Evolutionary conservation across 2,113 vertebrate species (phyloP).

Genomic region (Xenopus tropicalis): DNA sequence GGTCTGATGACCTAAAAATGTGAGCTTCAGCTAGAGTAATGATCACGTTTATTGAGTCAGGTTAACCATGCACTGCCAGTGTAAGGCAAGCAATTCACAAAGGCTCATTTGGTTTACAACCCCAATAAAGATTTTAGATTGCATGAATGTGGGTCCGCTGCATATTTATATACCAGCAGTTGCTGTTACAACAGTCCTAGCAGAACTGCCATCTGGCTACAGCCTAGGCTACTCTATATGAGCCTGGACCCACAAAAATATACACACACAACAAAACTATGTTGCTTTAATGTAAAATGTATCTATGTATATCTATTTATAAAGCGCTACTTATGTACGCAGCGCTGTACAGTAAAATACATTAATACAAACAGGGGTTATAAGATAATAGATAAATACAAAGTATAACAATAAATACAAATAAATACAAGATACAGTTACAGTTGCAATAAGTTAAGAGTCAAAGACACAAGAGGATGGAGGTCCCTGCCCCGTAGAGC

Average conservation of each 20-base stretch:
- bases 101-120: conserved; percentile 30
- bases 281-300: not conserved
- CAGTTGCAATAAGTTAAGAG: too few relatives aligned
- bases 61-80: not conserved
- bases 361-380: too few relatives aligned
- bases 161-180: conserved; percentile 66
- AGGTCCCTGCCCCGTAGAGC: too few relatives aligned
- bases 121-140: conserved; percentile 10
- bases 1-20: not conserved
- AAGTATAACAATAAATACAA: too few relatives aligned
- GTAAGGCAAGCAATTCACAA: not conserved
- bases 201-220: conserved; percentile 72
- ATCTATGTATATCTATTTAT: conserved; percentile 10
- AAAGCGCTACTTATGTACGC: too few relatives aligned
- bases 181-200: conserved; percentile 72
- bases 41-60: not conserved
- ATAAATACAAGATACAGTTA: too few relatives aligned
- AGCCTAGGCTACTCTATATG: conserved; percentile 41
- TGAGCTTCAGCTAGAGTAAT: not conserved
- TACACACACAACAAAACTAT: not conserved
- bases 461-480: too few relatives aligned
- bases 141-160: not conserved
- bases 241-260: too few relatives aligned
- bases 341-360: too few relatives aligned
- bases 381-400: too few relatives aligned